These are phyloP conservation scores for Columba guinea DNA, from an alignment of 2,797 vertebrate species.

Conservation along the genomic window DNA sequence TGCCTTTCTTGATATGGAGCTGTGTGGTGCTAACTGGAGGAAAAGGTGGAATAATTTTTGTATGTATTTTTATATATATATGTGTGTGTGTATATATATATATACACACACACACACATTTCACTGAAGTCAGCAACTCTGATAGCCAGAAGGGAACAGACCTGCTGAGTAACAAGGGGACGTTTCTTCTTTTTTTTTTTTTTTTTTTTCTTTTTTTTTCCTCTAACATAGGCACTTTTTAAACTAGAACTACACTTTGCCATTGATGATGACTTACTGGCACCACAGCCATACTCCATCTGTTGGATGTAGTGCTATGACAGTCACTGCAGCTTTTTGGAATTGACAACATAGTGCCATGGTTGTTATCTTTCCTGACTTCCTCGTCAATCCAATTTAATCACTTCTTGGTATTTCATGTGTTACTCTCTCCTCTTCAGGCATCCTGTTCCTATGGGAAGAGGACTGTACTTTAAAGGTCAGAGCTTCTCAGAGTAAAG, in stretches of 20 bases:
- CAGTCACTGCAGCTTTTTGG: conserved; percentile 14
- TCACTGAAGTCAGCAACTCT: neutral
- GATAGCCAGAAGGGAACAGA: neutral
- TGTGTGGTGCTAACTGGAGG: neutral
- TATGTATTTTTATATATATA: neutral
- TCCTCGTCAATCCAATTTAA: conserved; percentile 35
- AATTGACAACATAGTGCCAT: neutral
- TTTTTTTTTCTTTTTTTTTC: neutral
- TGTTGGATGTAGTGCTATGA: neutral
- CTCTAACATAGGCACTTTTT: neutral
- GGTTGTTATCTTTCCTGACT: conserved; percentile 36
- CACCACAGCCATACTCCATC: neutral
- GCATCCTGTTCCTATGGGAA: conserved; percentile 12
- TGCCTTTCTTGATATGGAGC: neutral
- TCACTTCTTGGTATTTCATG: conserved; percentile 31
- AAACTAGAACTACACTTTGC: neutral
- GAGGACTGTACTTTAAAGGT: conserved; percentile 45
- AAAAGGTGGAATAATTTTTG: neutral
- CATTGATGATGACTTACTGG: conserved; percentile 2
- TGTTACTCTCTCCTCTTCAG: conserved; percentile 28
- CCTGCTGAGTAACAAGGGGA: neutral
- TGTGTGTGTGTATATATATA: neutral
- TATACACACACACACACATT: too few species aligned
- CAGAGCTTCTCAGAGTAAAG: conserved; percentile 27
- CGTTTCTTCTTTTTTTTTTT: neutral